Evolutionary conservation across 1,140 invertebrate genomes (phyloP), one percentile per base, ranked within the genome.

Genomic region (Neoseiulus cucumeris): DNA sequence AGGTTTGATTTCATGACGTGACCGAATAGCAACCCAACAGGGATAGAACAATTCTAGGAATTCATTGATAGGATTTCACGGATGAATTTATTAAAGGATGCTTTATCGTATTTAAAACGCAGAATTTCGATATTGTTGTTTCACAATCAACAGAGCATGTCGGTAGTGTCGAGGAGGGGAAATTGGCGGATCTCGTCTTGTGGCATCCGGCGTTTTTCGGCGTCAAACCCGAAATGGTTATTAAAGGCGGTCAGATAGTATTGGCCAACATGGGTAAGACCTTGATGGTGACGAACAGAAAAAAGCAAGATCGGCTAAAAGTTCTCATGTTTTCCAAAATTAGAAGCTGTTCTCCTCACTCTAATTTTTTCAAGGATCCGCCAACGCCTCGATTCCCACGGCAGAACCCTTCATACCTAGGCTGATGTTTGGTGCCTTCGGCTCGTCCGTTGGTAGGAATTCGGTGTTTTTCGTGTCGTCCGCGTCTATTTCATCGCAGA

Each of bases 131-230:
- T 12, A 1, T 12, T 33, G 12, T 44, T 66, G 42, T 59, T 39
- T 9, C 51, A 20, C 18, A 20, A 29, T 59, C 51, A 17, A 25
- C 22, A 59, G 51, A 59, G 17, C 22, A 59, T 25, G 51, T 59
- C 14, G 51, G 51, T 9, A 59, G 51, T 42, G 65, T 68, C 65
- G 44, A 75, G 73, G 51, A 47, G 25, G 73, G 71, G 25, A 75
- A 76, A 66, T 66, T 76, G 66, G 75, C 76, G 20, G 76, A 77
- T 68, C 29, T 77, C 4, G 74, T 76, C 12, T 55, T 77, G 12
- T 77, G 75, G 75, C 70, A 73, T 44, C 75, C 75, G n/a, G 73
- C 71, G 20, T 76, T 76, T 66, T 77, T 77, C 70, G 76, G 75
- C 7, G 73, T 73, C 25, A 77, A 76, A 66, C 75, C 75, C 1